Conservation (phyloP, 2,888 invertebrate species). For the Acronicta leporina region DNA sequence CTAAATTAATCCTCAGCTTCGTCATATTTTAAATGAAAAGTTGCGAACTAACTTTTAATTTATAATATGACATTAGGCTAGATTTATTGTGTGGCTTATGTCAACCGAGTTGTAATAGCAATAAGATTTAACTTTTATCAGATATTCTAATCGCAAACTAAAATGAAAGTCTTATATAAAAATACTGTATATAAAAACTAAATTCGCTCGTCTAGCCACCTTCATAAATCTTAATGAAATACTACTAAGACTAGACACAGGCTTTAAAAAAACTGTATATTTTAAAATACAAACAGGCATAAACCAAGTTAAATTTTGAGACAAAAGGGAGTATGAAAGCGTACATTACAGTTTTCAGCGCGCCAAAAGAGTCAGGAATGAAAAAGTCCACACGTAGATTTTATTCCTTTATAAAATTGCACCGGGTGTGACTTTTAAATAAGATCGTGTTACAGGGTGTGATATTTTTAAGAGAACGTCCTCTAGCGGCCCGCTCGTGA, state of each 20-base stretch:
- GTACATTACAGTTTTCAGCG: slow-evolving; percentile 59
- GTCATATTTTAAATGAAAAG: not conserved
- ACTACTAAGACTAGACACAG: slow-evolving; percentile 23
- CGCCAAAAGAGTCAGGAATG: slow-evolving; percentile 33
- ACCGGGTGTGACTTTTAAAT: slow-evolving; percentile 79
- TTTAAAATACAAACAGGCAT: slow-evolving; percentile 26
- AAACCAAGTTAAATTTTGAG: slow-evolving; percentile 57
- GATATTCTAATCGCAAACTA: slow-evolving; percentile 21
- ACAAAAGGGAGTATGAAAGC: slow-evolving; percentile 57
- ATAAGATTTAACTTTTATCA: slow-evolving; percentile 21
- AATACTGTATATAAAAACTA: slow-evolving; percentile 20
- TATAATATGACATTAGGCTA: too few species aligned
- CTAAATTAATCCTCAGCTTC: not conserved
- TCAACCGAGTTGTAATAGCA: slow-evolving; percentile 15
- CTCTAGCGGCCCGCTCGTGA: slow-evolving; percentile 62
- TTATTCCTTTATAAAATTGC: slow-evolving; percentile 72
- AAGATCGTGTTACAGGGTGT: slow-evolving; percentile 73
- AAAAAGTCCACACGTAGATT: slow-evolving; percentile 61
- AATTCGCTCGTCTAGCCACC: slow-evolving; percentile 44
- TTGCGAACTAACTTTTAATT: not conserved
- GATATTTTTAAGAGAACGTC: slow-evolving; percentile 67
- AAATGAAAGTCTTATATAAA: slow-evolving; percentile 8
- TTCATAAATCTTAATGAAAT: slow-evolving; percentile 49
- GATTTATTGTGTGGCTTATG: slow-evolving; percentile 8
- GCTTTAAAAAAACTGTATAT: slow-evolving; percentile 26